phyloP scores from a whole-genome alignment of 2,797 vertebrate species.

The Rhodeus uyekii region DNA sequence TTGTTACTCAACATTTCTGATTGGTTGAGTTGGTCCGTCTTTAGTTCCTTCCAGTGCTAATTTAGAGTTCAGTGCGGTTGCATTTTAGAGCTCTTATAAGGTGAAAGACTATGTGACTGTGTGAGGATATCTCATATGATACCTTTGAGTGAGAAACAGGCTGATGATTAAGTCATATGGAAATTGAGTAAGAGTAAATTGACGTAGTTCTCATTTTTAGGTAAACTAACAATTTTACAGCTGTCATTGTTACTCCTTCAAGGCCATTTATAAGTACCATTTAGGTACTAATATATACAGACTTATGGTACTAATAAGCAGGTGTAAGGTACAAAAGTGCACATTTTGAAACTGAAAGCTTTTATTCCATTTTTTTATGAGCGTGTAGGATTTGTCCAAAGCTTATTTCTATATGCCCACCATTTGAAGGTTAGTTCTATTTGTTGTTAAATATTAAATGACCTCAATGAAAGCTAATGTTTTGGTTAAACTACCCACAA shows the following conservation, averaged over 20 bases:
- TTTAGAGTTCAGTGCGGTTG: slow-evolving; percentile 26
- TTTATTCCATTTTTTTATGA: too few relatives aligned
- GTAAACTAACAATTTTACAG: neutral
- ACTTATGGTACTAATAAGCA: too few relatives aligned
- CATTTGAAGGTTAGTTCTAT: slow-evolving; percentile 13
- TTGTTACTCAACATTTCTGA: slow-evolving; percentile 25
- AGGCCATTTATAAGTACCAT: too few relatives aligned
- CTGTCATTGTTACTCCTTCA: neutral
- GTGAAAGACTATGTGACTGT: slow-evolving; percentile 12
- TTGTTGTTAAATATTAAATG: slow-evolving; percentile 41
- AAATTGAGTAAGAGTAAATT: too few relatives aligned
- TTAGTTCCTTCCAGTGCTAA: slow-evolving; percentile 42
- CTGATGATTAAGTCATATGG: too few relatives aligned
- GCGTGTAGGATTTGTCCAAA: neutral
- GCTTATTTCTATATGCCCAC: neutral
- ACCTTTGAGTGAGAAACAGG: too few relatives aligned
- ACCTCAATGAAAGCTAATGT: slow-evolving; percentile 16
- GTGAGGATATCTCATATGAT: neutral
- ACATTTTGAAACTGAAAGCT: too few relatives aligned
- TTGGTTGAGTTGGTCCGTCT: slow-evolving; percentile 40
- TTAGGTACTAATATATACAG: too few relatives aligned
- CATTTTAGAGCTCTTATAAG: slow-evolving; percentile 24
- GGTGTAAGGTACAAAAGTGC: neutral
- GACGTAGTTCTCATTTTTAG: too few relatives aligned
- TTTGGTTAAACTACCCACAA: slow-evolving; percentile 21